Evolutionary conservation across 2,888 invertebrate genomes (phyloP), one percentile per base, ranked within the genome.

Genomic region (Cheiracanthium punctorium): DNA sequence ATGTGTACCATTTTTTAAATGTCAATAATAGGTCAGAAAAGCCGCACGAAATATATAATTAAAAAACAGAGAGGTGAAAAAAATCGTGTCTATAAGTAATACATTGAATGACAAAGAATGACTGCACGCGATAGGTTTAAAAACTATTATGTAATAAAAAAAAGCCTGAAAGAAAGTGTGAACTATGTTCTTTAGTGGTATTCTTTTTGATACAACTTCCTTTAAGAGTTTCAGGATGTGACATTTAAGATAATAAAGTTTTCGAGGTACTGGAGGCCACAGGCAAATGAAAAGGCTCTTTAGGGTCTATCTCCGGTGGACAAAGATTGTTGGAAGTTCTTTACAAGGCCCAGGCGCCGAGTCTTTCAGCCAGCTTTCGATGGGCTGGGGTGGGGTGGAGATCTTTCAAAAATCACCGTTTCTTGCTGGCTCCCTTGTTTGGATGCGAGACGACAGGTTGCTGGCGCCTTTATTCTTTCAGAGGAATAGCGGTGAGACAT

Each of bases 401-500:
- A 24, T 24, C 58, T 58, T 58, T 24, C 20, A 58, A 58, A 58
- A 58, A 24, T 24, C 20, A 7, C 48, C 10, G 7, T 48, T 17
- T 17, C 24, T 58, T 24, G 24, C 5, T 24, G 58, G 24, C 24
- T 24, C 24, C 20, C 24, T 58, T 58, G 58, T 58, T 58, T 58
- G 24, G 58, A 58, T 58, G 58, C 58, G 24, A 58, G 58, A 58
- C 24, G 24, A 58, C 58, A 58, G 58, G 58, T 58, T 58, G 58
- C 58, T 58, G 58, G 58, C 58, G 58, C 58, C 58, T 58, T 58
- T 58, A 24, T 58, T 58, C 58, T 58, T 58, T 58, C 58, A 24
- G 58, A 2, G 4, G 24, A 58, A 24, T 58, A 20, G 58, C 20
- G 58, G 58, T 58, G 58, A 58, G 58, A 58, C 58, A 58, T 58